Conservation (phyloP, 2,797 vertebrate genomes). For the Anguilla anguilla region DNA sequence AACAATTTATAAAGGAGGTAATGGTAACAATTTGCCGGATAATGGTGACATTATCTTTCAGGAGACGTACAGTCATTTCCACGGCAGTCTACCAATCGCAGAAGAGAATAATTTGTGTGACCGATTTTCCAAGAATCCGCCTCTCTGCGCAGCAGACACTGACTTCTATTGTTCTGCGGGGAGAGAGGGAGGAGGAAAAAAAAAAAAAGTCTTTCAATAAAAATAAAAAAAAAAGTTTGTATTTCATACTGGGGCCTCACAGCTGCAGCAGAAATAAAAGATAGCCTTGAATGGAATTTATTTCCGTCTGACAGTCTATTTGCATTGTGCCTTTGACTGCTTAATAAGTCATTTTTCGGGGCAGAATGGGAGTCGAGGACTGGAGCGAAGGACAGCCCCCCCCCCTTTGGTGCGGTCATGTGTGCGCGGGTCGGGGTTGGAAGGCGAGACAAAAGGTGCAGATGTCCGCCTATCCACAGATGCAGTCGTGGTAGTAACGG, state of each 20-base stretch:
- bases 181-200: conserved; percentile 48
- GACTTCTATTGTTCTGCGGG: conserved; percentile 58
- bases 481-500: conserved; percentile 64
- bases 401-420: conserved; percentile 37
- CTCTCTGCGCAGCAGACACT: conserved; percentile 61
- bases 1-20: conserved; percentile 14
- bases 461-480: conserved; percentile 70
- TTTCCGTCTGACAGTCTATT: conserved; percentile 32
- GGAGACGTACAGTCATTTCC: conserved; percentile 32
- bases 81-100: conserved; percentile 40
- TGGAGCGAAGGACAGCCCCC: neutral
- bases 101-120: conserved; percentile 65
- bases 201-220: conserved; percentile 33
- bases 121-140: conserved; percentile 64
- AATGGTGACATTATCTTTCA: conserved; percentile 58
- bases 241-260: conserved; percentile 54
- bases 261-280: conserved; percentile 42
- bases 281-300: conserved; percentile 25
- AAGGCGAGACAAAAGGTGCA: conserved; percentile 73
- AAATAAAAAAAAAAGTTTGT: conserved; percentile 57
- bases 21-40: conserved; percentile 36
- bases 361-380: conserved; percentile 26
- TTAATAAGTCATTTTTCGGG: conserved; percentile 38
- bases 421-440: conserved; percentile 25
- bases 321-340: conserved; percentile 28